Percentiles rank a stretch among this genome's conserved stretches.
Evolutionary conservation across 1,140 invertebrate species (phyloP).

Genomic region (Eciton burchellii): DNA sequence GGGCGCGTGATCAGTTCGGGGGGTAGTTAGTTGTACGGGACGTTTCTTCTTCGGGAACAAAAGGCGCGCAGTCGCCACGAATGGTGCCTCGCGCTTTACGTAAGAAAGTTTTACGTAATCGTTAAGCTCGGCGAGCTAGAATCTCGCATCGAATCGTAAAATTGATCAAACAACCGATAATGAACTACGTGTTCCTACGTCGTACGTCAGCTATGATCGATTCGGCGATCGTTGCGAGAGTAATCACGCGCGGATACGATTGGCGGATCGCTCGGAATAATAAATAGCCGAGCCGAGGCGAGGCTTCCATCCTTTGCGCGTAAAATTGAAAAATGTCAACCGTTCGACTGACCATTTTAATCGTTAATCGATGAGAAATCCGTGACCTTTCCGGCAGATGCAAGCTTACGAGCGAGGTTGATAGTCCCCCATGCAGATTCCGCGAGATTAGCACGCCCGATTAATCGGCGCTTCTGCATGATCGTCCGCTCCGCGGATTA

Average conservation of each 20-base stretch:
- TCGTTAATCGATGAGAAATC: constrained; percentile 73
- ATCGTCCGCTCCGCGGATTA: background rate
- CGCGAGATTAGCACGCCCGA: constrained; percentile 33
- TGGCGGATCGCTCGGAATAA: background rate
- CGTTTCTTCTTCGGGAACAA: too few relatives aligned
- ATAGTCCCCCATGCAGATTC: constrained; percentile 32
- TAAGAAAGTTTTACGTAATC: background rate
- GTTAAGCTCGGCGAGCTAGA: background rate
- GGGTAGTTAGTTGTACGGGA: too few relatives aligned
- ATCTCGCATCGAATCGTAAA: background rate
- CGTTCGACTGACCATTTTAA: constrained; percentile 59
- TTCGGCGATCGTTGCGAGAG: background rate
- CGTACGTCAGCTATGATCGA: background rate
- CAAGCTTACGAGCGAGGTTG: constrained; percentile 44
- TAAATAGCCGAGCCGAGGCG: background rate
- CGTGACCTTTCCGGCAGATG: constrained; percentile 69
- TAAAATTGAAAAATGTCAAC: constrained; percentile 69
- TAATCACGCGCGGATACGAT: background rate
- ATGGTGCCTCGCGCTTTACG: background rate
- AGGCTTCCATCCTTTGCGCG: constrained; percentile 31
- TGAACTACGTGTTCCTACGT: background rate
- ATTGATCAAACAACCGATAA: background rate
- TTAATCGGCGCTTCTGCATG: background rate
- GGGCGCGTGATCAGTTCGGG: background rate
- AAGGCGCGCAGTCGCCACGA: too few relatives aligned